Evolutionary conservation across 2,888 invertebrate species (phyloP).

Genomic region (Encarsia formosa): DNA sequence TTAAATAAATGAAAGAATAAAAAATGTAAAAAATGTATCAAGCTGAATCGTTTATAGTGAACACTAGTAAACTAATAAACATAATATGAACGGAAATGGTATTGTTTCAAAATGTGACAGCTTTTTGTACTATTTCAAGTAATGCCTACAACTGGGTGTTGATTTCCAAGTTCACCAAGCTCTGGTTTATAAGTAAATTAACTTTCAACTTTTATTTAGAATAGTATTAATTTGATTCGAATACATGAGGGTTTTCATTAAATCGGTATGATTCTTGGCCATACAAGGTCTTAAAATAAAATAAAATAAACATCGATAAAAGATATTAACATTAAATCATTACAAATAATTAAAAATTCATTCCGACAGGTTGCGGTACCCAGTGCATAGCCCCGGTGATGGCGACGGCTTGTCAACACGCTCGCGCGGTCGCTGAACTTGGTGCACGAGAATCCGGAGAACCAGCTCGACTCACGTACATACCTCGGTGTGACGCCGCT

Average conservation of each 20-base stretch:
- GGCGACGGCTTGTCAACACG: conserved; percentile 56
- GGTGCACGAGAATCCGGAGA: conserved; percentile 68
- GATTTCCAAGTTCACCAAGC: too few species aligned
- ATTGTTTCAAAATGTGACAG: too few species aligned
- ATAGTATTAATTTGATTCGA: too few species aligned
- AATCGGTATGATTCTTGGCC: neutral
- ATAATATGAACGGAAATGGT: too few species aligned
- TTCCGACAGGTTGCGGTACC: conserved; percentile 71
- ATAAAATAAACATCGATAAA: neutral
- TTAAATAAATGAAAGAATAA: too few species aligned
- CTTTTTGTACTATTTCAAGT: too few species aligned
- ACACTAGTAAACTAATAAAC: too few species aligned
- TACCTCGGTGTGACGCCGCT: conserved; percentile 65
- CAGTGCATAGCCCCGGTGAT: conserved; percentile 71
- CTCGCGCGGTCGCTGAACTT: conserved; percentile 54
- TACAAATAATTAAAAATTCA: neutral
- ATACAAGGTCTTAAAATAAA: neutral
- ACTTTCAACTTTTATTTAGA: too few species aligned
- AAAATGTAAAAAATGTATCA: too few species aligned
- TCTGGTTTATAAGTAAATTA: too few species aligned
- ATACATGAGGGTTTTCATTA: neutral
- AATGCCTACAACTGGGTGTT: too few species aligned
- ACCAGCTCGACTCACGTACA: conserved; percentile 70
- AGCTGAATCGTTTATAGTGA: too few species aligned
- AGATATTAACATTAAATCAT: neutral